phyloP scores from a whole-genome alignment of 1,140 invertebrate species.

The Saxidomus purpurata region DNA sequence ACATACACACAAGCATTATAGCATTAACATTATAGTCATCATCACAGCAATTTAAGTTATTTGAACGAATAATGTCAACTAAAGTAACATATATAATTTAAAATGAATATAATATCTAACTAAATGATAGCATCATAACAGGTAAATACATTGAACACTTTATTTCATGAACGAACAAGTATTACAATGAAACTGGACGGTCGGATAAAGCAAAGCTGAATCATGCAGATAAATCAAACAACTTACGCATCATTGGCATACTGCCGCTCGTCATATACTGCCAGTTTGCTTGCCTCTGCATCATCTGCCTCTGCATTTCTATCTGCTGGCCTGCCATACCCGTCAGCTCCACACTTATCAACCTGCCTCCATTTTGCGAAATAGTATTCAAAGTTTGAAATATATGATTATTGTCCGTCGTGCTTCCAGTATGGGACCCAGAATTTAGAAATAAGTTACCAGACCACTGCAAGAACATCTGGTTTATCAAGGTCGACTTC shows the following conservation, averaged over 20 bases:
- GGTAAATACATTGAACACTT: too few species aligned
- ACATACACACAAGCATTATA: too few species aligned
- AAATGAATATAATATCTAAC: too few species aligned
- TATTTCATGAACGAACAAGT: too few species aligned
- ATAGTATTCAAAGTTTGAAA: constrained; percentile 51
- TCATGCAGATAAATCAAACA: neutral
- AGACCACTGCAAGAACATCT: constrained; percentile 2
- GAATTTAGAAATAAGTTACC: neutral
- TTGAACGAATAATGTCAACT: too few species aligned
- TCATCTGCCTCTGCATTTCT: constrained; percentile 46
- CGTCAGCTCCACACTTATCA: constrained; percentile 46
- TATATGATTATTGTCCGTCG: constrained; percentile 25
- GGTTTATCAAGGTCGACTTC: neutral
- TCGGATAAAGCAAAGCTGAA: too few species aligned
- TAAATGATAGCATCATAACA: too few species aligned
- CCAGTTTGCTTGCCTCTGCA: neutral
- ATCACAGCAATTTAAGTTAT: too few species aligned
- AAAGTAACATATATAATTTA: too few species aligned
- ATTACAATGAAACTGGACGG: too few species aligned
- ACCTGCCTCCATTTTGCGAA: constrained; percentile 12
- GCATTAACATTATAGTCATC: too few species aligned
- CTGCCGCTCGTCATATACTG: constrained; percentile 11
- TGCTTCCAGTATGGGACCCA: neutral
- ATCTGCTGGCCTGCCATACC: constrained; percentile 59
- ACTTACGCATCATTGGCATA: constrained; percentile 53